phyloP scores from a whole-genome alignment of 2,113 vertebrate genomes.

The Diphyllodes magnificus region DNA sequence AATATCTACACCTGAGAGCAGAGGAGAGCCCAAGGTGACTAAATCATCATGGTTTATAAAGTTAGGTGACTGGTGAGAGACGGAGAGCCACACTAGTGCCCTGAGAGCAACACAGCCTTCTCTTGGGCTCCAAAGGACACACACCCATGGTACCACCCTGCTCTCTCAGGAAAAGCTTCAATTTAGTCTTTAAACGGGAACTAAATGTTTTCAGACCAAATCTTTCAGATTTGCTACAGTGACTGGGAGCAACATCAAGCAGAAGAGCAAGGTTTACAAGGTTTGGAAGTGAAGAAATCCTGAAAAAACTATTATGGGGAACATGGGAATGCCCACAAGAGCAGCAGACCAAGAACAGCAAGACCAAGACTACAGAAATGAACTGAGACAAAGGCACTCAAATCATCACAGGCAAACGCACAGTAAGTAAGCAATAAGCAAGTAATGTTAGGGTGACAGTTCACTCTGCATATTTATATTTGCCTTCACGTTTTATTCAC shows the following conservation, averaged over 20 bases:
- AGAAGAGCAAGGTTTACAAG: not conserved
- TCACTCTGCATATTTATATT: not conserved
- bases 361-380: not conserved
- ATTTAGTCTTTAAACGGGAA: not conserved
- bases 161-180: not conserved
- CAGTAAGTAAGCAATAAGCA: not conserved
- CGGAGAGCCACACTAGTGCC: not conserved
- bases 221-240: not conserved
- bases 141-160: rapidly evolving
- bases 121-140: not conserved
- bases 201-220: not conserved
- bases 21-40: not conserved
- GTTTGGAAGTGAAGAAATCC: not conserved
- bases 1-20: not conserved
- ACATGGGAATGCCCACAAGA: not conserved
- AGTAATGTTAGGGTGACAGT: not conserved
- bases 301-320: not conserved
- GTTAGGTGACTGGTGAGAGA: not conserved
- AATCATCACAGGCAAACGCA: not conserved
- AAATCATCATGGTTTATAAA: not conserved
- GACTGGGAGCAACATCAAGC: not conserved
- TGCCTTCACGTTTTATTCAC: not conserved
- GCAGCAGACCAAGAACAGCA: not conserved
- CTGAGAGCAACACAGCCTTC: not conserved
- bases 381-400: not conserved